Conservation (phyloP, 2,888 invertebrate genomes). For the Pseudococcus jackbeardsleyi region DNA sequence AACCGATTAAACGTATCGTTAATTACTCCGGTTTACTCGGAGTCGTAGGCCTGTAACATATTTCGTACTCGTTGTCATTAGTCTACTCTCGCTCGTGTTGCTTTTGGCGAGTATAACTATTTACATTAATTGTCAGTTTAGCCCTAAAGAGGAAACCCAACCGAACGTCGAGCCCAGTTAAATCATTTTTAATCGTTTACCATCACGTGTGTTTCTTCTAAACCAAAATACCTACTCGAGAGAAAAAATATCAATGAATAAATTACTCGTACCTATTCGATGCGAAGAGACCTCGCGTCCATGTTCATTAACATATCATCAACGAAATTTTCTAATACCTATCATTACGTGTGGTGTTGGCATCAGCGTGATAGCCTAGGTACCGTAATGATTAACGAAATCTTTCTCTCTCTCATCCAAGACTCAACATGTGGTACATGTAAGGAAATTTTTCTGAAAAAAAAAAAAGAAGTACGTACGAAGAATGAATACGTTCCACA, state of each 20-base stretch:
- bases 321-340: slow-evolving; percentile 27
- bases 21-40: neutral
- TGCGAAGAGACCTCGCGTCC: neutral
- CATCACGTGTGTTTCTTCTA: neutral
- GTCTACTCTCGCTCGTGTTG: neutral
- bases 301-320: slow-evolving; percentile 32
- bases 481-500: no score
- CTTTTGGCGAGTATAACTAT: slow-evolving; percentile 16
- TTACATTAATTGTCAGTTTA: slow-evolving; percentile 25
- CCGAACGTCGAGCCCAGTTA: neutral
- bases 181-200: slow-evolving; percentile 25
- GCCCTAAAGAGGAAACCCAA: slow-evolving; percentile 20
- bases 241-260: slow-evolving; percentile 27
- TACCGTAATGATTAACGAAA: slow-evolving; percentile 11
- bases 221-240: neutral
- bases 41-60: neutral
- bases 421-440: neutral
- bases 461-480: neutral
- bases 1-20: neutral
- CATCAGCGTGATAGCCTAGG: neutral
- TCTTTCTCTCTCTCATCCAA: neutral
- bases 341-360: neutral
- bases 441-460: neutral
- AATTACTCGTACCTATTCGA: neutral
- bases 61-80: slow-evolving; percentile 8